phyloP scores from a whole-genome alignment of 2,888 invertebrate species.

The Microplitis manilae region DNA sequence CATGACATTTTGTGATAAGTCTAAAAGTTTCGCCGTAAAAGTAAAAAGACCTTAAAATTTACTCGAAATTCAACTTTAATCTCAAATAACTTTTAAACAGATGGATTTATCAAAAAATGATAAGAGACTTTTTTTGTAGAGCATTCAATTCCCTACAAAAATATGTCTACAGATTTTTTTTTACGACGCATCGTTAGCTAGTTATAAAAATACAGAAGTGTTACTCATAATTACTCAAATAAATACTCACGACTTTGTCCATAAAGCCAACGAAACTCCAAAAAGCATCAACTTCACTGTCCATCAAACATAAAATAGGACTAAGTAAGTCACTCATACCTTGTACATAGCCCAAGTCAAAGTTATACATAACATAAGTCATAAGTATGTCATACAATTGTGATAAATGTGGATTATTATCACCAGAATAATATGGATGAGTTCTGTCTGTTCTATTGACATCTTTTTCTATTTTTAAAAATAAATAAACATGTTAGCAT shows the following conservation, averaged over 20 bases:
- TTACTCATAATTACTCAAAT: conserved; percentile 13
- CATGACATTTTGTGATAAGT: no score
- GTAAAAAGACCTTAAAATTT: no score
- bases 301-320: conserved; percentile 90
- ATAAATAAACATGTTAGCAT: no score
- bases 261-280: conserved; percentile 99
- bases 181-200: no score
- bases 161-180: no score
- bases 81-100: no score
- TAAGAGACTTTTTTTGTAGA: no score
- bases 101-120: no score
- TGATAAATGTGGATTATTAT: conserved; percentile 89
- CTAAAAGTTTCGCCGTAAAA: no score
- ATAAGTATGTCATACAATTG: conserved; percentile 93
- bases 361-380: conserved; percentile 99
- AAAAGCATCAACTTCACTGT: conserved; percentile 96
- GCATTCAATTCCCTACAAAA: no score
- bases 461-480: conserved; percentile 83
- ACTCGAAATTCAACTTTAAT: no score
- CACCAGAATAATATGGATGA: conserved; percentile 92
- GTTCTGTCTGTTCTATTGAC: conserved; percentile 96
- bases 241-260: conserved; percentile 87
- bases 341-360: conserved; percentile 95
- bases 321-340: conserved; percentile 99
- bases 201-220: not conserved